Evolutionary conservation across 2,113 vertebrate genomes (phyloP), one percentile per base, ranked within the genome.

Genomic region (Sinocyclocheilus grahami): DNA sequence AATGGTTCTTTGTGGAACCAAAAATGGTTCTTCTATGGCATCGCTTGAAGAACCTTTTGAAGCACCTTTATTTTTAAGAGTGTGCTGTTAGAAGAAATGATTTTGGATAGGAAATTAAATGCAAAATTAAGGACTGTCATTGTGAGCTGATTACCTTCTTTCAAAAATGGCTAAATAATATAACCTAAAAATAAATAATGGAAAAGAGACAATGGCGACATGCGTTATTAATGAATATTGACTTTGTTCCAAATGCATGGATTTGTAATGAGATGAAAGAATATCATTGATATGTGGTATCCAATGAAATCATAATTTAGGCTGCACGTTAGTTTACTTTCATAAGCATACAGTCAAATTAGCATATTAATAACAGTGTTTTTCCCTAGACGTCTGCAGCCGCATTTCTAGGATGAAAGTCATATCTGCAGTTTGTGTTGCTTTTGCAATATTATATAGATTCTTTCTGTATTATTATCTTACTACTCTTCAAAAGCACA

Each of bases 211-310:
- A 86, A 83, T 20, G 30, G 39, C 24, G 16, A 53, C 78, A 83
- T 89, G 60, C 12, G 51, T 76, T 83, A 87, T 86, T 87, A 80
- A 87, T 86, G 33, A 67, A 51, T 14, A 78, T 37, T 58, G 58
- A 81, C 69, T 86, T 76, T 79, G 81, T 88, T 86, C 84, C 86
- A 18, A 82, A 86, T 88, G 60, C 58, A 84, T 88, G 60, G 84
- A 72, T 84, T 86, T 81, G 84, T 89, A 82, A 89, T 81, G 27
- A 72, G 76, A 88, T 86, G 86, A 86, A 86, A 88, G 76, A 82
- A 81, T 81, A 81, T 88, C 84, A 87, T 88, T 87, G 79, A 84
- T 84, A 86, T 87, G 75, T 39, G 60, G 72, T 62, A 65, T 80
- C 72, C 79, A 67, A 42, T 79, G 74, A 63, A 85, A 67, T 76